These are phyloP conservation scores for Orius laevigatus DNA, from an alignment of 1,140 invertebrate species.

Conservation along the genomic window DNA sequence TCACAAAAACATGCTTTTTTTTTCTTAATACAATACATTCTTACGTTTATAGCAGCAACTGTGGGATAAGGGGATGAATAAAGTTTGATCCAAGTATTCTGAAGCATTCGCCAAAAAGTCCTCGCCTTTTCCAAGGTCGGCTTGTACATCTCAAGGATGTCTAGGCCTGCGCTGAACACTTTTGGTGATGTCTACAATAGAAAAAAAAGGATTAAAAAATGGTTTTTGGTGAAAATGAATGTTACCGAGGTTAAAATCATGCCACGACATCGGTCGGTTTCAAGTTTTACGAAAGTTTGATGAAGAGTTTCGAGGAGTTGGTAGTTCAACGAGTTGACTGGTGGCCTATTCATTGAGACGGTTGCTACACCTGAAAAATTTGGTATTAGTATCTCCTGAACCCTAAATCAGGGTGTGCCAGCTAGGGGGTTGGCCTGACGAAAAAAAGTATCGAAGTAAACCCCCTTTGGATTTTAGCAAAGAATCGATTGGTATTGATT, in stretches of 20 bases:
- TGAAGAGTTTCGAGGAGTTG: slow-evolving; percentile 49
- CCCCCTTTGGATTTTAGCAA: too few relatives aligned
- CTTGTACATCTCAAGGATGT: slow-evolving; percentile 77
- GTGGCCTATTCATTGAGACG: slow-evolving; percentile 52
- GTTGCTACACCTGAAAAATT: slow-evolving; percentile 35
- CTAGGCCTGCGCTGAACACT: slow-evolving; percentile 67
- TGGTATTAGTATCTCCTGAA: too few relatives aligned
- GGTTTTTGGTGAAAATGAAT: too few relatives aligned
- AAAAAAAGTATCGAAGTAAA: too few relatives aligned
- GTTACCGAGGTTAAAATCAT: slow-evolving; percentile 64
- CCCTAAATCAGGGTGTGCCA: too few relatives aligned
- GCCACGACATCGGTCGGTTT: slow-evolving; percentile 49
- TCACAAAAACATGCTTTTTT: not conserved
- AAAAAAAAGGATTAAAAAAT: slow-evolving; percentile 5
- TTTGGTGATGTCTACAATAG: slow-evolving; percentile 43
- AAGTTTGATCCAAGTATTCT: slow-evolving; percentile 63
- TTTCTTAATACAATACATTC: slow-evolving; percentile 20
- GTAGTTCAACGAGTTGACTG: slow-evolving; percentile 68
- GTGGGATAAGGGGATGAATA: slow-evolving; percentile 50
- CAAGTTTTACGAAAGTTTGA: slow-evolving; percentile 43
- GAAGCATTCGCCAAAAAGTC: slow-evolving; percentile 58
- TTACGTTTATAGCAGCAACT: slow-evolving; percentile 70
- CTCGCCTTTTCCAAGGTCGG: slow-evolving; percentile 46
- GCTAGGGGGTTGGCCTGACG: too few relatives aligned
- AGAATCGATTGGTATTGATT: too few relatives aligned